Evolutionary conservation across 2,113 vertebrate genomes (phyloP), one percentile per base, ranked within the genome.

Genomic region (Loxodonta africana): DNA sequence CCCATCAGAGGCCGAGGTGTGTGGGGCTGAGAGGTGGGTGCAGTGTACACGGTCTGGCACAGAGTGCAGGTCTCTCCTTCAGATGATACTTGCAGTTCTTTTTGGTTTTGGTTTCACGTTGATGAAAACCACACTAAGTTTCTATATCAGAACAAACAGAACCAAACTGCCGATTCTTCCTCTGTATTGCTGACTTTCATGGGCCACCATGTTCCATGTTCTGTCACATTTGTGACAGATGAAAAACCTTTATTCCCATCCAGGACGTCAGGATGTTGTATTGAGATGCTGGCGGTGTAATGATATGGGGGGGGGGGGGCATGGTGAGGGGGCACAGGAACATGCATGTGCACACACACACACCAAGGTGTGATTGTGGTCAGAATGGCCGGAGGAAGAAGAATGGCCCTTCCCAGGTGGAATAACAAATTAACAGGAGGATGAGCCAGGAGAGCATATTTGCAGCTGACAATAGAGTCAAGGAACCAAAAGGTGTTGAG

Each of bases 321-420:
- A 2, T 37, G 37, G 53, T 12, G 11, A 9, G 21, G 14, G 2
- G 0, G 8, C 14, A 25, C 28, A 25, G 2, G 1, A 10, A 18
- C 11, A 3, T 21, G 1, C 69, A 60, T 2, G 2, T 69, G 21
- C 14, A 14, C n/a, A 7, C 23, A 65, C 41, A 44, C 60, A 26
- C 73, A 1, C 4, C 0, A 0, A 0, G 12, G 44, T 14, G 48
- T n/a, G 15, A 21, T 10, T 11, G 21, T 2, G 63, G 37, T 60
- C 17, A 25, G 71, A 23, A 18, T 0, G 1, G n/a, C 57, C 7
- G 0, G 26, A 57, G 57, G 83, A 41, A 9, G 15, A 8, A 5
- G 5, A 6, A 76, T 78, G 8, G 14, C 2, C 18, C 53, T 30
- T 33, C 41, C 15, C 33, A 5, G n/a, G 77, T 4, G 9, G 4